A percentile compares a stretch with the other conserved stretches of the same genome.
These are phyloP conservation scores for Boulengeromyrus knoepffleri DNA, from an alignment of 2,113 vertebrate species.

Conservation along the genomic window DNA sequence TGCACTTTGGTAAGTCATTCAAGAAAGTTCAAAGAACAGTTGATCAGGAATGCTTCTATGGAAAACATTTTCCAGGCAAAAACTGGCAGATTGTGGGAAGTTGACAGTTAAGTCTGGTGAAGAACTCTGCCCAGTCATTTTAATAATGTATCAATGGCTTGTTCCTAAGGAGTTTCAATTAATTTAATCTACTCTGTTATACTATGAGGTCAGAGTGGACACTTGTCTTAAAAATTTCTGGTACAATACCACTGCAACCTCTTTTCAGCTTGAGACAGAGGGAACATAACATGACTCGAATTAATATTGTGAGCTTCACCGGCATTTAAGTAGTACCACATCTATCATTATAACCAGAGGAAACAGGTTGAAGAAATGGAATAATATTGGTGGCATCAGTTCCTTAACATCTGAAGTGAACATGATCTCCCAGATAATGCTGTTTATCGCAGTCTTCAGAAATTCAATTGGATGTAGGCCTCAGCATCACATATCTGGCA, in stretches of 20 bases:
- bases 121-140: background rate
- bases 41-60: constrained; percentile 59
- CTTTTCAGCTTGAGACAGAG: background rate
- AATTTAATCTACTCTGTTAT: background rate
- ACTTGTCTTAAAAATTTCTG: background rate
- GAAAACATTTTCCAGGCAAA: constrained; percentile 28
- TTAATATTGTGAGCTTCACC: background rate
- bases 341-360: background rate
- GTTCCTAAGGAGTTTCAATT: background rate
- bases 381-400: background rate
- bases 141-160: background rate
- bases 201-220: background rate
- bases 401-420: background rate
- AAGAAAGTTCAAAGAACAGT: constrained; percentile 43
- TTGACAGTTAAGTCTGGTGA: background rate
- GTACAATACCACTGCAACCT: background rate
- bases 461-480: background rate
- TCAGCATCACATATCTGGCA: background rate
- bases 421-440: background rate
- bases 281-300: background rate
- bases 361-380: background rate
- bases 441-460: background rate
- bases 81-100: constrained; percentile 34
- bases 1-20: constrained; percentile 24
- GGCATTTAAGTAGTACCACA: background rate